These are phyloP conservation scores for Lymantria dispar DNA, from an alignment of 2,888 invertebrate genomes.

Conservation along the genomic window DNA sequence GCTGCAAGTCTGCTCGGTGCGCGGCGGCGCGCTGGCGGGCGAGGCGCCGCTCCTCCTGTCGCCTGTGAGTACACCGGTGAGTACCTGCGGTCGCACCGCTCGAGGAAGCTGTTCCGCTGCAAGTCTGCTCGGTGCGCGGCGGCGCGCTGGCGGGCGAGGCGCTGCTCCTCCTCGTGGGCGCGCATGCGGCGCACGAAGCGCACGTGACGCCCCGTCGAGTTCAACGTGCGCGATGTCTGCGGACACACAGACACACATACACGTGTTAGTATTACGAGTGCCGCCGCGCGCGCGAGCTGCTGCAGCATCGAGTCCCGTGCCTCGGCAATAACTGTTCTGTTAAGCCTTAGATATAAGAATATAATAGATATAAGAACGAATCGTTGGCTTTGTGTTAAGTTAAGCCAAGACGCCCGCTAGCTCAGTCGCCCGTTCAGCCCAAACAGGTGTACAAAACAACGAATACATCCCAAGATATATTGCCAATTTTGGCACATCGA, in stretches of 20 bases:
- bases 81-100: conserved; percentile 4
- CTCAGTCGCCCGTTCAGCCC: no score
- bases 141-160: conserved; percentile 48
- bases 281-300: no score
- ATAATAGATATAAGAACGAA: no score
- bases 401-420: no score
- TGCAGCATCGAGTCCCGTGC: no score
- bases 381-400: no score
- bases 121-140: not conserved
- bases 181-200: not conserved
- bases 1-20: not conserved
- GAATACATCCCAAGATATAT: no score
- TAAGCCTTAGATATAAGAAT: no score
- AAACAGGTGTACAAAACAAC: no score
- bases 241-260: not conserved
- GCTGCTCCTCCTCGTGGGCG: conserved; percentile 56
- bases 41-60: conserved; percentile 25
- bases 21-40: not conserved
- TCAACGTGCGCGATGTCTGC: conserved; percentile 64
- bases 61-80: no score
- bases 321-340: no score
- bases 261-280: not conserved
- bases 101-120: not conserved
- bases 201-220: conserved; percentile 28
- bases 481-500: no score